Percentiles rank a stretch among this genome's conserved stretches.
Conservation (phyloP, 2,113 vertebrate genomes). For the Orycteropus afer region DNA sequence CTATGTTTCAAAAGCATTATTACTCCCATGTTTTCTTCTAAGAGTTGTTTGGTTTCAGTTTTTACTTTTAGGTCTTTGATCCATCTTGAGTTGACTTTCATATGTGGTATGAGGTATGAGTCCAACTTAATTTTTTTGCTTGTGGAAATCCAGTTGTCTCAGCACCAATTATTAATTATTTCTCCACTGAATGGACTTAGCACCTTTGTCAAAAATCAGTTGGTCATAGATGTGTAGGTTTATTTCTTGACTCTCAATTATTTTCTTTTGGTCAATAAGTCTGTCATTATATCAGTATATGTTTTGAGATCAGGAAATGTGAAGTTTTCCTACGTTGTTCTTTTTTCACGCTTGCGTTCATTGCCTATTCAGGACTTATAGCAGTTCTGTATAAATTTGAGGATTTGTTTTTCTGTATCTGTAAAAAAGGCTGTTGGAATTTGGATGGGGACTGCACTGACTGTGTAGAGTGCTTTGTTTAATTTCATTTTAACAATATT, state of each 20-base stretch:
- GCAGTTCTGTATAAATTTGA: not conserved
- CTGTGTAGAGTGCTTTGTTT: not conserved
- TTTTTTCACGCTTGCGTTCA: not conserved
- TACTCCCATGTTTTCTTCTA: not conserved
- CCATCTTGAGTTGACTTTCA: not conserved
- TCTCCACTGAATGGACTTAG: not conserved
- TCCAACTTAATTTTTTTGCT: not conserved
- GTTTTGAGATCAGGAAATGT: not conserved
- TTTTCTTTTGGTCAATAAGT: not conserved
- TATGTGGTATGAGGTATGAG: not conserved
- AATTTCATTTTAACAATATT: not conserved
- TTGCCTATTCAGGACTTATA: not conserved
- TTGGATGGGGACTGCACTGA: not conserved
- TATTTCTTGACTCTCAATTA: not conserved
- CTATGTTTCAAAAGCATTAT: not conserved
- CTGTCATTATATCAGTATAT: not conserved
- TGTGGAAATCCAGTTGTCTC: not conserved
- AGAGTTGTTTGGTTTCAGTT: not conserved
- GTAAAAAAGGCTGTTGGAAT: too few relatives aligned
- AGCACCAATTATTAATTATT: not conserved
- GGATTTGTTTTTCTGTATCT: not conserved
- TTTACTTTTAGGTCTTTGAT: not conserved
- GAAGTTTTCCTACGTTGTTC: not conserved
- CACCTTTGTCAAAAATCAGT: not conserved
- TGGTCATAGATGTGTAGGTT: not conserved